Conservation (phyloP, 2,797 vertebrate species). For the Hafferia zeledoni region DNA sequence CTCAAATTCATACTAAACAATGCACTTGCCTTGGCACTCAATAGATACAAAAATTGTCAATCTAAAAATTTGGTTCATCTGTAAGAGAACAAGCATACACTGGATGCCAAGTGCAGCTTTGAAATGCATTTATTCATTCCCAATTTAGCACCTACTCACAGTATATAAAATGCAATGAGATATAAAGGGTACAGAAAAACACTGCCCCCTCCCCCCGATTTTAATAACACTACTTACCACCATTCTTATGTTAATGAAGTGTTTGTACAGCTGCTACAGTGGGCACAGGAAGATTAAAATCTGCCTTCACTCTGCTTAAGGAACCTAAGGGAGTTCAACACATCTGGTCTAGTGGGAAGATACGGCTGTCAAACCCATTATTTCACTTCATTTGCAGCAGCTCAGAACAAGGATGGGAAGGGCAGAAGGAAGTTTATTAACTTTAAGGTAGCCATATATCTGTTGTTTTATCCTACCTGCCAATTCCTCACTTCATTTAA, state of each 20-base stretch:
- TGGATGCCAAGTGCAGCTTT: conserved; percentile 43
- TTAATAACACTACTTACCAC: conserved; percentile 46
- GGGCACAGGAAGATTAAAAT: conserved; percentile 66
- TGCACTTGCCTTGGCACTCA: not conserved
- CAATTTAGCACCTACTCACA: conserved; percentile 55
- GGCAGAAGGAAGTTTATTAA: not conserved
- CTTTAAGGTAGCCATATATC: not conserved
- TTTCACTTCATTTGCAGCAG: conserved; percentile 29
- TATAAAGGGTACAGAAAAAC: conserved; percentile 24
- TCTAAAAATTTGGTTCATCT: conserved; percentile 44
- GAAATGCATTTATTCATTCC: conserved; percentile 60
- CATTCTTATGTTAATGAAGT: conserved; percentile 70
- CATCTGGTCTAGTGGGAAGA: conserved; percentile 52
- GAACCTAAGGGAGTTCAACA: conserved; percentile 57
- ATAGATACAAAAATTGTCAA: conserved; percentile 48
- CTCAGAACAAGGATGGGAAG: not conserved
- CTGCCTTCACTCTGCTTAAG: conserved; percentile 52
- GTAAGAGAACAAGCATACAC: not conserved
- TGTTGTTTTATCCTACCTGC: not conserved
- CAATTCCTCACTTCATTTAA: not conserved
- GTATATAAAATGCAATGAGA: conserved; percentile 53
- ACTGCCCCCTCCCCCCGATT: not conserved
- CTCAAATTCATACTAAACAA: conserved; percentile 15
- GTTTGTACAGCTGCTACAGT: conserved; percentile 63
- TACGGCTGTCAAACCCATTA: conserved; percentile 46